Conservation (phyloP, 2,888 invertebrate genomes). For the Andrena hattorfiana region DNA sequence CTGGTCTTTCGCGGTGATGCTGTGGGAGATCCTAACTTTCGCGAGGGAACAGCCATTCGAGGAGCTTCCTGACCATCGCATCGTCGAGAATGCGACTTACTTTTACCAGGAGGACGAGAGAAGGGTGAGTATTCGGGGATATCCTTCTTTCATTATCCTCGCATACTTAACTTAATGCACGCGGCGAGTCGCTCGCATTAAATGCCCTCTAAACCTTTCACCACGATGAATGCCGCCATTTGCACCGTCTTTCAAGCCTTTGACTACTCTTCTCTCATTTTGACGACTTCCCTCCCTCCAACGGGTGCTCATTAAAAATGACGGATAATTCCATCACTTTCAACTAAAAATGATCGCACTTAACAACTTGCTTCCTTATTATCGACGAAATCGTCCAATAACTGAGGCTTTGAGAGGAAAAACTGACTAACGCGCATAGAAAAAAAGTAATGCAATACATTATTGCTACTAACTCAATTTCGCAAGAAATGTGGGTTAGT, state of each 20-base stretch:
- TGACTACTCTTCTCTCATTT: slow-evolving; percentile 36
- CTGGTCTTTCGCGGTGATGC: slow-evolving; percentile 94
- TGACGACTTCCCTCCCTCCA: background rate
- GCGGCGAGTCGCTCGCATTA: slow-evolving; percentile 35
- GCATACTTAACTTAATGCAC: slow-evolving; percentile 40
- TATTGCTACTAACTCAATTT: too few relatives aligned
- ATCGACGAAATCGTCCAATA: too few relatives aligned
- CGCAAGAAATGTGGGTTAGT: too few relatives aligned
- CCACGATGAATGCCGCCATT: slow-evolving; percentile 42
- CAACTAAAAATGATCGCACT: too few relatives aligned
- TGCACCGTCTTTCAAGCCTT: slow-evolving; percentile 25
- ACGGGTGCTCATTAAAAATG: background rate
- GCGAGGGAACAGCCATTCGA: slow-evolving; percentile 94
- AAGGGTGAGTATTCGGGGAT: slow-evolving; percentile 86
- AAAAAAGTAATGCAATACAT: too few relatives aligned
- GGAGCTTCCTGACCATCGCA: slow-evolving; percentile 91
- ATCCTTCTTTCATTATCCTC: slow-evolving; percentile 32
- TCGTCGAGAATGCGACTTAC: slow-evolving; percentile 93
- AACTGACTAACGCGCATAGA: too few relatives aligned
- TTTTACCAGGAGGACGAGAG: slow-evolving; percentile 91
- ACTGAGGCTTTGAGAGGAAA: too few relatives aligned
- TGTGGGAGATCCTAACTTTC: slow-evolving; percentile 95
- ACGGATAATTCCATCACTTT: background rate
- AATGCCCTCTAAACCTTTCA: slow-evolving; percentile 42
- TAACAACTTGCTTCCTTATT: too few relatives aligned